A percentile compares a stretch with the other conserved stretches of the same genome.
These are phyloP conservation scores for Manduca sexta DNA, from an alignment of 1,140 invertebrate species.

Conservation along the genomic window DNA sequence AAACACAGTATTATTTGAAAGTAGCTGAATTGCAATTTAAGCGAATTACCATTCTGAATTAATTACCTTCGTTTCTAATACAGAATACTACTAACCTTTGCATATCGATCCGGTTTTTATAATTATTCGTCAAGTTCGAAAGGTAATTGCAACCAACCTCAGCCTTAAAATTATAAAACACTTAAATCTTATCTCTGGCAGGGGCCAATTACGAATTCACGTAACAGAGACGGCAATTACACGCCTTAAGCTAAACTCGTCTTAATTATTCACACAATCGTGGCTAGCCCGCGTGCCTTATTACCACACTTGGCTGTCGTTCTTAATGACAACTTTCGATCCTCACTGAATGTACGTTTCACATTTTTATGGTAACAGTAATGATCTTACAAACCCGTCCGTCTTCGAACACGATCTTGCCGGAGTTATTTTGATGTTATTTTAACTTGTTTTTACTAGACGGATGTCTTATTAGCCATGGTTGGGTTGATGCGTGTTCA, in stretches of 20 bases:
- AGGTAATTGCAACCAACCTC: too few relatives aligned
- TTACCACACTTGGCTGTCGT: conserved; percentile 5
- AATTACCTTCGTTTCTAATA: too few relatives aligned
- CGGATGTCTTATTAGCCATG: conserved; percentile 3
- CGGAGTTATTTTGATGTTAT: not conserved
- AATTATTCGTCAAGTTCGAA: too few relatives aligned
- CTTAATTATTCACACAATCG: conserved; percentile 2
- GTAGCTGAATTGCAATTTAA: too few relatives aligned
- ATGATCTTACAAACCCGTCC: conserved; percentile 5
- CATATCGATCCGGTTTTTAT: too few relatives aligned
- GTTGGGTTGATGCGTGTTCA: not conserved
- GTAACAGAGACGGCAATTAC: not conserved
- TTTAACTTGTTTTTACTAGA: conserved; percentile 3
- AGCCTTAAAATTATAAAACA: too few relatives aligned
- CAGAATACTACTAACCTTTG: too few relatives aligned
- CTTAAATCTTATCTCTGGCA: not conserved
- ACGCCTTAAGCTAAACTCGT: not conserved
- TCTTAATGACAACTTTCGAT: conserved; percentile 16
- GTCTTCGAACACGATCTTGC: too few relatives aligned
- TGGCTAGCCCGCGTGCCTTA: conserved; percentile 18
- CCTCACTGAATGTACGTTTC: conserved; percentile 5
- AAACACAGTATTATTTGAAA: too few relatives aligned
- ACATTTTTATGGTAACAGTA: conserved; percentile 12
- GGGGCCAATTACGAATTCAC: not conserved
- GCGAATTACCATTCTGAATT: too few relatives aligned